These are phyloP conservation scores for Menidia beryllina DNA, from an alignment of 2,113 vertebrate genomes.

Conservation along the genomic window DNA sequence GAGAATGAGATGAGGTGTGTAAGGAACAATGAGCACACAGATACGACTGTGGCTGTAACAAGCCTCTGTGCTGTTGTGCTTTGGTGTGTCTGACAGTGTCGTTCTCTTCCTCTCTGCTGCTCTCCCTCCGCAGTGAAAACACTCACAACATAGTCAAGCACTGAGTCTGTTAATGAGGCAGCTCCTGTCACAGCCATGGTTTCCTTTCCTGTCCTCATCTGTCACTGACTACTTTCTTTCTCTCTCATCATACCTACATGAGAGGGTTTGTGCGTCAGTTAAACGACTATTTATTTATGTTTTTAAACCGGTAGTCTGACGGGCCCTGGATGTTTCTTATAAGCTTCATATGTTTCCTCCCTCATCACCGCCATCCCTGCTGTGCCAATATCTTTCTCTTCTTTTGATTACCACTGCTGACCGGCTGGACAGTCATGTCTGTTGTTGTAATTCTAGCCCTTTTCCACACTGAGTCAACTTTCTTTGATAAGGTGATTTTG, in stretches of 20 bases:
- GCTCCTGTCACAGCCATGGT: constrained; percentile 32
- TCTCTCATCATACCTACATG: neutral
- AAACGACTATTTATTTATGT: too few species aligned
- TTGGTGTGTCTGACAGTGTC: constrained; percentile 7
- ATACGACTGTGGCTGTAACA: constrained; percentile 30
- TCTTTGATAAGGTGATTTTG: neutral
- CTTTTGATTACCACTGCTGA: neutral
- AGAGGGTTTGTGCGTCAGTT: constrained; percentile 4
- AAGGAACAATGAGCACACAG: constrained; percentile 27
- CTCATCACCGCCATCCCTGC: neutral
- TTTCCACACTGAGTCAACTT: neutral
- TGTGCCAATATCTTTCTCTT: neutral
- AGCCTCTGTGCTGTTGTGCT: constrained; percentile 8
- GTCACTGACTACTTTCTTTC: neutral
- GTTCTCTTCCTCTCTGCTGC: constrained; percentile 18
- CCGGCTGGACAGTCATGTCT: neutral
- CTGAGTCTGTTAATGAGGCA: constrained; percentile 34
- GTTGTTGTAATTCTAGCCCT: constrained; percentile 1
- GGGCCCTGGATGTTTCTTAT: constrained; percentile 12
- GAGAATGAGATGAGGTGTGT: constrained; percentile 8
- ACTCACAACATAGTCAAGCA: constrained; percentile 31
- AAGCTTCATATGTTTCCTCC: neutral
- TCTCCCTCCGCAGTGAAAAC: constrained; percentile 16
- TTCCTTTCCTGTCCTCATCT: constrained; percentile 18
- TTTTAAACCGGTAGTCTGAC: constrained; percentile 16